Conservation (phyloP, 2,888 invertebrate species). For the Eumacrocentrus americanus region DNA sequence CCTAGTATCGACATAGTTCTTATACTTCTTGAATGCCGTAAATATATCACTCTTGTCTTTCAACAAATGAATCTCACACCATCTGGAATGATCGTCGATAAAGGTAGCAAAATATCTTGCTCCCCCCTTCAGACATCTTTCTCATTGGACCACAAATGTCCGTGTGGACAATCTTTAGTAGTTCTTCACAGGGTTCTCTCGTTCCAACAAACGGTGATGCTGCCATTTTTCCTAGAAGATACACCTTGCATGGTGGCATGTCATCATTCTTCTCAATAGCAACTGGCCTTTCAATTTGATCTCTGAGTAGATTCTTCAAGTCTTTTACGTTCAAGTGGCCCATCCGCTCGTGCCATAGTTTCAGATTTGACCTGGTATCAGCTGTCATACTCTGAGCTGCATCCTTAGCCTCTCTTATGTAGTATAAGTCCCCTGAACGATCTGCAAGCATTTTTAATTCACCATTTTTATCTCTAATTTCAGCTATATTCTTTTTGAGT, state of each 20-base stretch:
- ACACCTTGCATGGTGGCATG: slow-evolving; percentile 13
- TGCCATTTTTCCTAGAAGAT: slow-evolving; percentile 17
- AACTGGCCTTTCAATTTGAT: neutral
- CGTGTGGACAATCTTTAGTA: slow-evolving; percentile 38
- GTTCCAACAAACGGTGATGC: slow-evolving; percentile 1
- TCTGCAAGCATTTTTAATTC: slow-evolving; percentile 24
- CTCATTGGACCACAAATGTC: slow-evolving; percentile 36
- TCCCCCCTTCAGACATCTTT: slow-evolving; percentile 1
- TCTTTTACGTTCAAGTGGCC: slow-evolving; percentile 18
- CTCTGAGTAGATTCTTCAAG: slow-evolving; percentile 2
- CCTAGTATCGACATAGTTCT: slow-evolving; percentile 34
- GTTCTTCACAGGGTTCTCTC: neutral
- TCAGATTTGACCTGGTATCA: neutral
- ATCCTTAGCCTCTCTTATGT: slow-evolving; percentile 7
- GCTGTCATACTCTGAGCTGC: neutral
- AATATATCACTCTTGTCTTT: slow-evolving; percentile 17
- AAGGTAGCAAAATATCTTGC: slow-evolving; percentile 26
- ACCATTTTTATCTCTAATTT: slow-evolving; percentile 17
- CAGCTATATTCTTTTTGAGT: slow-evolving; percentile 28
- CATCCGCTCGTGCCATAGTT: slow-evolving; percentile 8
- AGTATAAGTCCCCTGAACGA: slow-evolving; percentile 26
- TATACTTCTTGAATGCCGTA: slow-evolving; percentile 4
- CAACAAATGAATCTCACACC: slow-evolving; percentile 31
- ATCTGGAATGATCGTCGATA: slow-evolving; percentile 36
- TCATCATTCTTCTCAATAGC: neutral